These are phyloP conservation scores for Crotophaga sulcirostris DNA, from an alignment of 2,113 vertebrate species.

Conservation along the genomic window DNA sequence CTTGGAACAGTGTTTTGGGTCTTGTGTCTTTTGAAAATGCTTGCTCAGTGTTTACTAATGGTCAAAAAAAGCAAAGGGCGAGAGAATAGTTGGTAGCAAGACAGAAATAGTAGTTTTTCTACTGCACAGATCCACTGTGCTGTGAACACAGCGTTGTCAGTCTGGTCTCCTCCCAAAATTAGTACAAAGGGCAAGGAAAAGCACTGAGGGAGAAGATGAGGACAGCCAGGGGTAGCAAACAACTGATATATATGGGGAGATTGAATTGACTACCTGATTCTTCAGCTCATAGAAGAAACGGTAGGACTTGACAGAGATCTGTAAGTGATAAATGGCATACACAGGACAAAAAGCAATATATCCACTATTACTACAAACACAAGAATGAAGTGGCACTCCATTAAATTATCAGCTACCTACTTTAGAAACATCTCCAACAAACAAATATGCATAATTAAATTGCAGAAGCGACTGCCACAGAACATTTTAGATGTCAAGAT, in stretches of 20 bases:
- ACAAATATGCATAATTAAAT: slow-evolving; percentile 4
- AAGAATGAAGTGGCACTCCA: slow-evolving; percentile 19
- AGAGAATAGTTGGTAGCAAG: background rate
- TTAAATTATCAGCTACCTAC: slow-evolving; percentile 13
- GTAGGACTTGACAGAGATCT: background rate
- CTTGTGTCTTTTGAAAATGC: background rate
- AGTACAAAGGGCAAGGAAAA: background rate
- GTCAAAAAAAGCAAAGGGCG: background rate
- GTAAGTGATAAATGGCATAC: background rate
- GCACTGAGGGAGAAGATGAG: background rate
- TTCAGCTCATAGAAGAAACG: background rate
- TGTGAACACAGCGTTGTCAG: fast-evolving
- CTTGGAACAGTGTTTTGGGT: background rate
- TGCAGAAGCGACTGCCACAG: background rate
- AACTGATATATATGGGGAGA: background rate
- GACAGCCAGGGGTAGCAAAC: background rate
- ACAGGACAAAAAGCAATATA: background rate
- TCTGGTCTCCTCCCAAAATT: background rate
- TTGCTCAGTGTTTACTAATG: background rate
- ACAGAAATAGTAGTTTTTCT: background rate
- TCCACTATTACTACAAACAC: background rate
- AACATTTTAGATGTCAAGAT: background rate
- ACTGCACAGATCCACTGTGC: background rate
- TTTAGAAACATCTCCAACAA: slow-evolving; percentile 31
- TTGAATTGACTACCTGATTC: background rate